Conservation (phyloP, 92 coral and sea anemone genomes). For the Bergia puertoricense region DNA sequence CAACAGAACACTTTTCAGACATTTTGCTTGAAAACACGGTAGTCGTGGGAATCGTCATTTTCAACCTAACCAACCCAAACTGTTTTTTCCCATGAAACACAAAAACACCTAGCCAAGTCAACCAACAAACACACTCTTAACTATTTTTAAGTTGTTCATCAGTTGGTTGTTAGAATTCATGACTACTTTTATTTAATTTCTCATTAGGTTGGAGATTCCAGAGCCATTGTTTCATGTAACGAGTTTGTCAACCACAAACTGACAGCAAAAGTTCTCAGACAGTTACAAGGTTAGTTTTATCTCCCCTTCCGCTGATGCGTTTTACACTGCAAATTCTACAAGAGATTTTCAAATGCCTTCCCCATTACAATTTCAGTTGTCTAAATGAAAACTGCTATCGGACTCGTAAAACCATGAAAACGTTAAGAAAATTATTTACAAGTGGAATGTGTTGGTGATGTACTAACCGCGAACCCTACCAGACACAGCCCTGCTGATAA, state of each 20-base stretch:
- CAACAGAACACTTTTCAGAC: too few relatives aligned
- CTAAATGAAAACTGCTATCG: too few relatives aligned
- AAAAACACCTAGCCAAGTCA: too few relatives aligned
- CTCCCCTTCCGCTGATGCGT: background rate
- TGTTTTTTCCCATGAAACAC: background rate
- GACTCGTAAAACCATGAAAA: too few relatives aligned
- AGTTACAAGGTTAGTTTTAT: conserved; percentile 79
- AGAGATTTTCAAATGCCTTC: too few relatives aligned
- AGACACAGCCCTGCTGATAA: background rate
- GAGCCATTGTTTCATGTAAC: conserved; percentile 72
- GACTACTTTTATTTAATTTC: background rate
- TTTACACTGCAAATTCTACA: background rate
- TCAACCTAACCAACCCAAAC: background rate
- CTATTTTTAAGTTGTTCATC: background rate
- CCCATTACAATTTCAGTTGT: background rate
- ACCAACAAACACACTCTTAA: too few relatives aligned
- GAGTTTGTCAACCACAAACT: conserved; percentile 91
- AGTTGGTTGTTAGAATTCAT: background rate
- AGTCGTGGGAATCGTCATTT: too few relatives aligned
- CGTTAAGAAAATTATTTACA: too few relatives aligned
- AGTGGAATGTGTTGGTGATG: background rate
- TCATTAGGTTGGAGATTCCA: conserved; percentile 69
- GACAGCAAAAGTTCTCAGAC: conserved; percentile 90
- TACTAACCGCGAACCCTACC: background rate
- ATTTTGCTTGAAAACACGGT: too few relatives aligned